Evolutionary conservation across 2,888 invertebrate species (phyloP), one percentile per base, ranked within the genome.

Genomic region (Portevinia maculata): DNA sequence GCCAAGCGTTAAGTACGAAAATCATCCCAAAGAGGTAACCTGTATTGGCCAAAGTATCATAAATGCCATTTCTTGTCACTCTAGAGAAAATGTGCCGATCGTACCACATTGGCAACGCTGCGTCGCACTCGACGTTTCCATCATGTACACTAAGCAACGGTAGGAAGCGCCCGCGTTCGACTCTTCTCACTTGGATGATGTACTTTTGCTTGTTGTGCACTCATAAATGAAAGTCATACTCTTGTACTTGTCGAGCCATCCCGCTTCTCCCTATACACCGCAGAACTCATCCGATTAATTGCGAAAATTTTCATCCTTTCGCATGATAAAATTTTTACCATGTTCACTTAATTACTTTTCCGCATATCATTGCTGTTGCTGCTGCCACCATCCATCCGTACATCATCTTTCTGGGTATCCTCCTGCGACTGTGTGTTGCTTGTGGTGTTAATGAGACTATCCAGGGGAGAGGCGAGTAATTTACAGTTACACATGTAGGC

Each of bases 321-420:
- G 83, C 76, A 83, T 83, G 76, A 78, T 83, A 71, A 78, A 83
- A 78, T 78, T 83, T 78, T 76, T 83, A 62, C 78, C 78, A 78
- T 83, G 83, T 83, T 76, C 83, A 83, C 83, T 78, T 83, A 83
- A 83, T 83, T 83, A 83, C 81, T 83, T 76, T 76, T 83, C 81
- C 81, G 76, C 81, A 83, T 83, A 83, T 83, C 83, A 76, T 67
- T 78, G 71, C 78, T 73, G 71, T 75, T 75, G 39, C 70, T 48
- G 60, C 24, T 15, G 65, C 46, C 17, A 59, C 48, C 60, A 70
- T 71, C 64, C 70, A 70, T 70, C 69, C 70, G 46, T 55, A 24
- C 48, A 50, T 30, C 50, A 39, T 73, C 44, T 13, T 13, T 39
- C n/a, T 13, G 13, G 39, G 9, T 9, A 34, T 28, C 8, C 39